phyloP scores from a whole-genome alignment of 2,113 vertebrate genomes.

The Epinephelus fuscoguttatus region DNA sequence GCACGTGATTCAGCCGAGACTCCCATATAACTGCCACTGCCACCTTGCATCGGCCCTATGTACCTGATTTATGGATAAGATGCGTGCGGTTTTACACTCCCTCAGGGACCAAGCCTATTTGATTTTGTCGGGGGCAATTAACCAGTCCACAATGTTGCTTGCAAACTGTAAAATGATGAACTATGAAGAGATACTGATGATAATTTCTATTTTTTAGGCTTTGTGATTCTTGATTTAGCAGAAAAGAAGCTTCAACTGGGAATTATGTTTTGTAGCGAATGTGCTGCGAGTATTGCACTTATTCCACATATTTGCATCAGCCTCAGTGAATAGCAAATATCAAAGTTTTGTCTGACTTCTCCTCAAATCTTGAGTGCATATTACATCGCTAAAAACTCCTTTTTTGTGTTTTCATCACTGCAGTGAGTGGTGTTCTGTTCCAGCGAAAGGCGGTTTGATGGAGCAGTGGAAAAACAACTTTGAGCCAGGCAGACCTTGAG shows the following conservation, averaged over 20 bases:
- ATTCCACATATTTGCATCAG: constrained; percentile 50
- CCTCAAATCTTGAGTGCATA: constrained; percentile 11
- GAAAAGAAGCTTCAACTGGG: constrained; percentile 12
- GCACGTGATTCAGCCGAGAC: constrained; percentile 55
- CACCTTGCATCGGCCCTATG: constrained; percentile 56
- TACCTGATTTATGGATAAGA: constrained; percentile 74
- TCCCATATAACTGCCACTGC: constrained; percentile 72
- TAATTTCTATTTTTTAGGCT: constrained; percentile 22
- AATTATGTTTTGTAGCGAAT: constrained; percentile 13
- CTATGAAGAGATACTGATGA: constrained; percentile 22
- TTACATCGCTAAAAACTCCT: neutral
- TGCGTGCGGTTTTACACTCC: constrained; percentile 65
- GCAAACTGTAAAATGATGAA: constrained; percentile 64
- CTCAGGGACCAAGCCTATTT: constrained; percentile 63
- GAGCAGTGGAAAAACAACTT: constrained; percentile 62
- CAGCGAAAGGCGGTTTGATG: constrained; percentile 52
- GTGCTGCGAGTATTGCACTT: constrained; percentile 28
- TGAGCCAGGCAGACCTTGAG: constrained; percentile 68
- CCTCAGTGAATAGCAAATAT: constrained; percentile 32
- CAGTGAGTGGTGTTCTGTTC: constrained; percentile 20
- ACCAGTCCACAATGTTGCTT: constrained; percentile 38
- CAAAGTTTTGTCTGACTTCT: constrained; percentile 12
- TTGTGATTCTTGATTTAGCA: constrained; percentile 18
- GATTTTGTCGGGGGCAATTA: constrained; percentile 78
- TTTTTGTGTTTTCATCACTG: constrained; percentile 33